Evolutionary conservation across 2,113 vertebrate species (phyloP).

Genomic region (Piprites chloris): DNA sequence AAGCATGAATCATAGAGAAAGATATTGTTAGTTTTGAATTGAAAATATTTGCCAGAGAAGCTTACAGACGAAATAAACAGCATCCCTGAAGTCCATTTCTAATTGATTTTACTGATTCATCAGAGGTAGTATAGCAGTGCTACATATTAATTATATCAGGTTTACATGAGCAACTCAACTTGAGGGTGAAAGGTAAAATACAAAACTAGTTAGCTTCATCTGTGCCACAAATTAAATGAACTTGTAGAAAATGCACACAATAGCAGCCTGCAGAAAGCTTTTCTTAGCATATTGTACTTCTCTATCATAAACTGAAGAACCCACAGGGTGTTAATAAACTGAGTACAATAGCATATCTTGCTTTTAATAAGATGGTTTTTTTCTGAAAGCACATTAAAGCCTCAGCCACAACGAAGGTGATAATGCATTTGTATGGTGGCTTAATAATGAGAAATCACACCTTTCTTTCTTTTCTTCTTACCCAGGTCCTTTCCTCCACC

Average conservation of each 20-base stretch:
- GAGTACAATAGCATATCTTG: slow-evolving; percentile 3
- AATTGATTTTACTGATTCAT: background rate
- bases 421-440: background rate
- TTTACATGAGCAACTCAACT: background rate
- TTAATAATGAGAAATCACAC: slow-evolving; percentile 36
- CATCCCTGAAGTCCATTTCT: background rate
- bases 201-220: background rate
- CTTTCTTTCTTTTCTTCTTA: background rate
- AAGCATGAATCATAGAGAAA: background rate
- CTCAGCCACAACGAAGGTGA: background rate
- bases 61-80: background rate
- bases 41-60: background rate
- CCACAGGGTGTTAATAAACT: slow-evolving; percentile 43
- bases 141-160: background rate
- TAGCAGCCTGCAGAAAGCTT: background rate
- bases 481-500: background rate
- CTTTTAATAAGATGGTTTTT: slow-evolving; percentile 44
- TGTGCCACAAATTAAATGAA: background rate
- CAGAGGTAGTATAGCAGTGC: background rate
- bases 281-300: background rate
- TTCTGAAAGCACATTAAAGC: slow-evolving; percentile 40
- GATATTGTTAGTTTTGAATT: background rate
- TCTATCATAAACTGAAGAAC: background rate
- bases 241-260: background rate
- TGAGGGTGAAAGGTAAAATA: background rate